These are phyloP conservation scores for Craniophora ligustri DNA, from an alignment of 2,888 invertebrate genomes.

Conservation along the genomic window DNA sequence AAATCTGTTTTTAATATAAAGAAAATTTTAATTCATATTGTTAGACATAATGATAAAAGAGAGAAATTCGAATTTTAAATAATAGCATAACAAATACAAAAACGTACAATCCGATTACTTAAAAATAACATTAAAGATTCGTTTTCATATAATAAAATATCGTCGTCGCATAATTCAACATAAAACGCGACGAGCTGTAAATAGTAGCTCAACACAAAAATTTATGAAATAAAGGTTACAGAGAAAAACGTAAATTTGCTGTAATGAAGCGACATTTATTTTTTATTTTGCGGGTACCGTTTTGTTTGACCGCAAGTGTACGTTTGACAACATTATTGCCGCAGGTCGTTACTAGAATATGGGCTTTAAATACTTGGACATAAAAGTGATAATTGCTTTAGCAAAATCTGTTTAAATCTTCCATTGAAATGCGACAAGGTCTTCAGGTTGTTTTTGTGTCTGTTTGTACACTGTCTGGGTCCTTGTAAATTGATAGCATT, in stretches of 20 bases:
- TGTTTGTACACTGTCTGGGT: conserved; percentile 62
- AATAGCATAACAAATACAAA: not conserved
- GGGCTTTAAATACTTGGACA: conserved; percentile 21
- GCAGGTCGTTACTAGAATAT: conserved; percentile 24
- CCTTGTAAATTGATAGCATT: conserved; percentile 72
- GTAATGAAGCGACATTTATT: conserved; percentile 80
- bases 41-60: not conserved
- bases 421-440: conserved; percentile 57
- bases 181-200: conserved; percentile 54
- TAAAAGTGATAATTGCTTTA: conserved; percentile 38
- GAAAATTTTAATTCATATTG: not conserved
- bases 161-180: conserved; percentile 48
- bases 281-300: conserved; percentile 65
- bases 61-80: no score
- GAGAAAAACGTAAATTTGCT: conserved; percentile 81
- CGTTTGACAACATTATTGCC: conserved; percentile 53
- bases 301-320: conserved; percentile 64
- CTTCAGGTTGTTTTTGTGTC: conserved; percentile 60
- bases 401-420: conserved; percentile 38
- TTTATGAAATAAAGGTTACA: conserved; percentile 72
- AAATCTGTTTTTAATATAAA: no score
- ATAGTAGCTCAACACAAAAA: conserved; percentile 61
- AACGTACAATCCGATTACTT: conserved; percentile 9
- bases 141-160: conserved; percentile 63
- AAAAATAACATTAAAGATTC: conserved; percentile 34